phyloP scores from a whole-genome alignment of 1,140 invertebrate species.

The Drosophila nigrodunni region DNA sequence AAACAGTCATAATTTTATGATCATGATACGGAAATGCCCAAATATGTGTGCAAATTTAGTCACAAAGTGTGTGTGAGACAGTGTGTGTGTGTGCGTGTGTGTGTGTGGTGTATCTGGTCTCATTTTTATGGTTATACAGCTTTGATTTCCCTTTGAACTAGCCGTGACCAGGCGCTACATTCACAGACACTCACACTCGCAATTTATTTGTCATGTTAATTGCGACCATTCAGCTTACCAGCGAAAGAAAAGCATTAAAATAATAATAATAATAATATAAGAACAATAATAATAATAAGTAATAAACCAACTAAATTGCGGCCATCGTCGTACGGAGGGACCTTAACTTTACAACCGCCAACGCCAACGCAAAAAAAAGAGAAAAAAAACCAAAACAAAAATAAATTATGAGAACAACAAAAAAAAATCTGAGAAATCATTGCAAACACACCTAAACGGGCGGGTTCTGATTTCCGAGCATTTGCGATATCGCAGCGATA shows the following conservation, averaged over 20 bases:
- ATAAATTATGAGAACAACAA: constrained; percentile 12
- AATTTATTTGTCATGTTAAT: constrained; percentile 48
- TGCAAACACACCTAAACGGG: constrained; percentile 66
- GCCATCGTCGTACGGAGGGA: not conserved
- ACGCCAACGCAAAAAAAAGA: constrained; percentile 25
- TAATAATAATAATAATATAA: constrained; percentile 33
- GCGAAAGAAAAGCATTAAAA: not conserved
- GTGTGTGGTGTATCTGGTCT: constrained; percentile 16
- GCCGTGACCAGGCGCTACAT: constrained; percentile 43
- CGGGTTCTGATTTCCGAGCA: constrained; percentile 67
- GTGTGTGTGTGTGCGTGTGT: not conserved
- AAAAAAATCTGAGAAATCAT: constrained; percentile 68
- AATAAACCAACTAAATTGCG: constrained; percentile 43
- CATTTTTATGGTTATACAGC: constrained; percentile 71
- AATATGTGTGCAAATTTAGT: constrained; percentile 24
- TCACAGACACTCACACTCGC: constrained; percentile 4
- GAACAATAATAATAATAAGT: constrained; percentile 42
- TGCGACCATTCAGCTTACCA: constrained; percentile 7
- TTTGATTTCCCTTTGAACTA: constrained; percentile 75
- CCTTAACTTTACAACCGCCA: constrained; percentile 42
- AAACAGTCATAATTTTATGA: constrained; percentile 66
- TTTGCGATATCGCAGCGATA: constrained; percentile 72
- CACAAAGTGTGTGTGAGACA: not conserved
- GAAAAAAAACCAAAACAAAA: constrained; percentile 29
- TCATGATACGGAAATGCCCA: constrained; percentile 42